Conservation (phyloP, 2,797 vertebrate genomes). For the Natrix natrix region DNA sequence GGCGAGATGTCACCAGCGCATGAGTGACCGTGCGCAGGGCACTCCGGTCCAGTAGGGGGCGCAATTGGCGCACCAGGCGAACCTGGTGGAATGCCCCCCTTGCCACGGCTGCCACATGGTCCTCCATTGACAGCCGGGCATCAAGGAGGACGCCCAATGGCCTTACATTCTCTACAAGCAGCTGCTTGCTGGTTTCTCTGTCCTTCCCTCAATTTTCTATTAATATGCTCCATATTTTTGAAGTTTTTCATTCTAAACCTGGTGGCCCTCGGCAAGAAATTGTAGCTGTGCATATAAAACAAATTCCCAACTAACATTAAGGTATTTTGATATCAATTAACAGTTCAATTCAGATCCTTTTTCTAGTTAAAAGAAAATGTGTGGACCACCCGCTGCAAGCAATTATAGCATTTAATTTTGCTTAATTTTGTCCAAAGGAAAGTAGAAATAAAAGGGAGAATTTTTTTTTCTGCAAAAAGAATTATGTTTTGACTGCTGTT, state of each 20-base stretch:
- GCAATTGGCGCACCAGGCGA: too few relatives aligned
- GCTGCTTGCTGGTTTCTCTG: not conserved
- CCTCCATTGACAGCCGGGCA: too few relatives aligned
- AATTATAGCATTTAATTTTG: conserved; percentile 27
- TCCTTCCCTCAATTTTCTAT: not conserved
- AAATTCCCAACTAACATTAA: not conserved
- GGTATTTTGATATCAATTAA: conserved; percentile 24
- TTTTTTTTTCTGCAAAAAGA: not conserved
- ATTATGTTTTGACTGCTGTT: conserved; percentile 2
- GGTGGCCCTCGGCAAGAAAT: conserved; percentile 23
- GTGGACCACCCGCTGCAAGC: not conserved
- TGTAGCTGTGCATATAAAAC: conserved; percentile 30
- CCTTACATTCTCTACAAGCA: too few relatives aligned
- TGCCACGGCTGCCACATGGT: too few relatives aligned
- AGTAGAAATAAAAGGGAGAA: conserved; percentile 9
- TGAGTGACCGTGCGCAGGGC: too few relatives aligned
- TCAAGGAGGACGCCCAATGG: too few relatives aligned
- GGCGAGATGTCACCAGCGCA: too few relatives aligned
- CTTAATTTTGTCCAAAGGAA: conserved; percentile 33
- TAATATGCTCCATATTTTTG: conserved; percentile 16
- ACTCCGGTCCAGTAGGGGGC: too few relatives aligned
- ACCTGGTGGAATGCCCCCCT: too few relatives aligned
- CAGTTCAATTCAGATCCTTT: conserved; percentile 32
- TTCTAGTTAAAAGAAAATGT: not conserved
- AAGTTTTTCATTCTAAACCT: conserved; percentile 30